Evolutionary conservation across 2,888 invertebrate genomes (phyloP).

Genomic region (Chalcosyrphus nemorum): DNA sequence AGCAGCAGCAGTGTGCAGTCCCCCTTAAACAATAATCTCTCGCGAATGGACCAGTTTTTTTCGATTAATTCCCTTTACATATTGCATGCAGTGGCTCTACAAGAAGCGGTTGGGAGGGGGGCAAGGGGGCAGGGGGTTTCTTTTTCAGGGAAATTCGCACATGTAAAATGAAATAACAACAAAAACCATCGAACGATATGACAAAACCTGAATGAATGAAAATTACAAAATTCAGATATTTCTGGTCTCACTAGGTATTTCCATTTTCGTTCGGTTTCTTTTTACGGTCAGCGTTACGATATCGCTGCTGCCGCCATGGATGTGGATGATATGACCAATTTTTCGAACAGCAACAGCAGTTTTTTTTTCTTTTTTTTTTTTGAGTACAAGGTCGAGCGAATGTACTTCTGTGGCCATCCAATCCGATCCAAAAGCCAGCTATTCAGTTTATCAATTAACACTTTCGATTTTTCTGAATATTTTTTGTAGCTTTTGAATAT

Average conservation of each 20-base stretch:
- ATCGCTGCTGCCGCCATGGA: not conserved
- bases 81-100: not conserved
- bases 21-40: constrained; percentile 36
- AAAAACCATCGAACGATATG: not conserved
- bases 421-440: constrained; percentile 15
- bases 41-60: constrained; percentile 61
- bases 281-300: constrained; percentile 64
- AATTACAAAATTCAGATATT: constrained; percentile 61
- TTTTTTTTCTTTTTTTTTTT: constrained; percentile 46
- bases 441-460: constrained; percentile 48
- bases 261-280: constrained; percentile 56
- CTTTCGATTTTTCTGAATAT: constrained; percentile 46
- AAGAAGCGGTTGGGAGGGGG: not conserved
- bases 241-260: constrained; percentile 55
- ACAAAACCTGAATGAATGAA: constrained; percentile 52
- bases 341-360: constrained; percentile 12
- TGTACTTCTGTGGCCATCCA: constrained; percentile 64
- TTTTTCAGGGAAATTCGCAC: constrained; percentile 52
- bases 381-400: constrained; percentile 72
- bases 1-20: constrained; percentile 8
- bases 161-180: constrained; percentile 33
- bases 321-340: constrained; percentile 66
- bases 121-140: too few relatives aligned
- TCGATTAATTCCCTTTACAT: constrained; percentile 16
- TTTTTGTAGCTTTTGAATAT: not conserved